Evolutionary conservation across 2,888 invertebrate genomes (phyloP), one percentile per base, ranked within the genome.

Genomic region (Lithophane leautieri): DNA sequence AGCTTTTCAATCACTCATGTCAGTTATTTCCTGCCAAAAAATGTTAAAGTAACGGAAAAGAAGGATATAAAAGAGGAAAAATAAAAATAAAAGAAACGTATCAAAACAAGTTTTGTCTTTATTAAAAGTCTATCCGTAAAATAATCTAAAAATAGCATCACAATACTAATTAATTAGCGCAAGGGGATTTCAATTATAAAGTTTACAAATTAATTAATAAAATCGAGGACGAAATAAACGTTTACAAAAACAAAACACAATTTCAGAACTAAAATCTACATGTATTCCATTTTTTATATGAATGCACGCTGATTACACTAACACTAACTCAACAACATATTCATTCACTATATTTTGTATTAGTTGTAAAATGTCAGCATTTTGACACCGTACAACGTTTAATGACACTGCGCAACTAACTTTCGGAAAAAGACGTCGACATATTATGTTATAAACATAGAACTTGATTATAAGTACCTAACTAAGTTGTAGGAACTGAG

Each of bases 141-240:
- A 93, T 94, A 93, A 93, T 94, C 93, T 95, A 95, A 95, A 94
- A 95, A 93, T 95, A 95, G 93, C 95, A 95, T 95, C 95, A 95
- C 95, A 95, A 93, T 93, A 91, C 86, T 83, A 83, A 83, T 78
- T 73, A 78, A 92, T 93, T 90, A 93, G 92, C 93, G 92, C 93
- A 91, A 90, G 89, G 82, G 91, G 92, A 70, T 67, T 40, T 61
- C 40, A 92, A 87, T 82, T 88, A 90, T 90, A 93, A 93, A 88
- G 87, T 90, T 92, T 91, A 93, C 78, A 91, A 90, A 91, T 76
- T 47, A 83, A 86, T 85, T 78, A 86, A 87, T 87, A 88, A 89
- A 89, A 90, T 86, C 84, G 86, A 89, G 91, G 88, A 84, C 88
- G 89, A 91, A 92, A 90, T 87, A 88, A 90, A 89, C 79, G 89